Evolutionary conservation across 1,140 invertebrate genomes (phyloP).

Genomic region (Calycopis cecrops): DNA sequence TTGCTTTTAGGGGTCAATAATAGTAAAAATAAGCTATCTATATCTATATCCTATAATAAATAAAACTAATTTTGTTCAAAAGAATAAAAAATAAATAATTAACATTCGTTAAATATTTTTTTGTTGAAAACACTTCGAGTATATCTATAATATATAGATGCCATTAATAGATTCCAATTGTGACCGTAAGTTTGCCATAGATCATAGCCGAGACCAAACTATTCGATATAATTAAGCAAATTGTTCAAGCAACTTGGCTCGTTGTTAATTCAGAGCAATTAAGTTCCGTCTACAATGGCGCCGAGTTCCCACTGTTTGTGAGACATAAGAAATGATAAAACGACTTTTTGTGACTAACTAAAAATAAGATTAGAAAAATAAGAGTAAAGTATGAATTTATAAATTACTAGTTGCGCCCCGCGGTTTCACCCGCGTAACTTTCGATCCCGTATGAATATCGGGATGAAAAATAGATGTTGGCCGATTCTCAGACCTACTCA

Average conservation of each 20-base stretch:
- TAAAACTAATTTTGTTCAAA: too few species aligned
- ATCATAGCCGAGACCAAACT: slow-evolving; percentile 8
- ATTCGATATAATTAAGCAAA: slow-evolving; percentile 14
- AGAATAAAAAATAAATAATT: too few species aligned
- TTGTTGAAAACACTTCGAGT: slow-evolving; percentile 5
- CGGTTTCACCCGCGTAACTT: too few species aligned
- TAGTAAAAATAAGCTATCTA: too few species aligned
- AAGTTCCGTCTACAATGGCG: slow-evolving; percentile 3
- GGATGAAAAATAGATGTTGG: too few species aligned
- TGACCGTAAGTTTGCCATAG: not conserved
- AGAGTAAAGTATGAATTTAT: too few species aligned
- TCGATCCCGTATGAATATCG: too few species aligned
- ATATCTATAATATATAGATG: not conserved
- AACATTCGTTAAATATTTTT: not conserved
- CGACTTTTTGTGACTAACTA: not conserved
- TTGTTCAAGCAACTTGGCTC: slow-evolving; percentile 9
- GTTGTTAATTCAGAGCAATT: slow-evolving; percentile 13
- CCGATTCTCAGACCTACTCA: too few species aligned
- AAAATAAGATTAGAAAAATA: not conserved
- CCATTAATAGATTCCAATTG: too few species aligned
- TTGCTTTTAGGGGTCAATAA: too few species aligned
- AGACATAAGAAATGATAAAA: slow-evolving; percentile 4
- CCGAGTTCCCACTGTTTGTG: slow-evolving; percentile 2
- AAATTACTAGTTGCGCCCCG: too few species aligned
- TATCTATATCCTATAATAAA: too few species aligned